Conservation (phyloP, 2,888 invertebrate genomes). For the Cantharis lateralis region DNA sequence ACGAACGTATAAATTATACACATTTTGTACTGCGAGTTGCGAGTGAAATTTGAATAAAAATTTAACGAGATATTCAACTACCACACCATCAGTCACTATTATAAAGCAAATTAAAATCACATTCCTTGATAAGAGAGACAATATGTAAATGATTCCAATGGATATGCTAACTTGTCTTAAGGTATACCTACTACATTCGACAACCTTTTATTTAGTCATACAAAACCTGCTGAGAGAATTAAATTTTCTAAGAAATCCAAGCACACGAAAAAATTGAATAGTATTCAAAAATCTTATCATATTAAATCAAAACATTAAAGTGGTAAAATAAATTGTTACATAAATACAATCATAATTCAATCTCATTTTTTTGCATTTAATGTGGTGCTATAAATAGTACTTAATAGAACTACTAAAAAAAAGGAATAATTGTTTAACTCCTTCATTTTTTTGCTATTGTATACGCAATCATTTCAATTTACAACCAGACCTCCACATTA, state of each 20-base stretch:
- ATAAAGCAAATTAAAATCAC: neutral
- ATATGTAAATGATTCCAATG: neutral
- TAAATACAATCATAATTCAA: neutral
- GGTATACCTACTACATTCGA: neutral
- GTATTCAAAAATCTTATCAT: neutral
- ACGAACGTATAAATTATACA: no score
- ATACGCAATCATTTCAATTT: slow-evolving; percentile 28
- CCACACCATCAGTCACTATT: neutral
- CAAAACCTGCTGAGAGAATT: neutral
- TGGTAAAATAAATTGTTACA: neutral
- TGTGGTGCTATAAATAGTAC: neutral
- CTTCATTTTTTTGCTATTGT: neutral
- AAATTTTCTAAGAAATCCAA: neutral
- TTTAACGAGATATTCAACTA: neutral
- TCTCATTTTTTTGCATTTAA: neutral
- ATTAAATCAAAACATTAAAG: neutral
- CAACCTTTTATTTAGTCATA: neutral
- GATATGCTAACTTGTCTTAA: neutral
- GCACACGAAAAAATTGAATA: neutral
- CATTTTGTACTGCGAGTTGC: no score
- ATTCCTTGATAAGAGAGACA: neutral
- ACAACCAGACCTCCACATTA: slow-evolving; percentile 24
- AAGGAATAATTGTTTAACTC: neutral
- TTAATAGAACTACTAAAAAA: no score
- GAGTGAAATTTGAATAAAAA: neutral